Base-by-base conservation (phyloP, 2,888 invertebrate genomes). In the Dynastes tityus region DNA sequence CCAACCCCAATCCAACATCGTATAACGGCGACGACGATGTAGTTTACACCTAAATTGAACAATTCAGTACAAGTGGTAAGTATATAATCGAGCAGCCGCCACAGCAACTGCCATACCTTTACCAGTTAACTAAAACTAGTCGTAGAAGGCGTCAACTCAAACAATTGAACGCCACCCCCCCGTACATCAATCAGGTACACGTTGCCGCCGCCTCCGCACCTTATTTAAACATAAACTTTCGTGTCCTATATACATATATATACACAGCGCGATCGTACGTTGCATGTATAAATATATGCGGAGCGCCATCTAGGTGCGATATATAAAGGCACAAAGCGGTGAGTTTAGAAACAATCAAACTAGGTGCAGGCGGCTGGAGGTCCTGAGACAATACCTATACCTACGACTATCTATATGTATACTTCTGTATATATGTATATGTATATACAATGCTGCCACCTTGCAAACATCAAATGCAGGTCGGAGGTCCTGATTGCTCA, bases 391-490 rank as follows among this genome's bases (percentile, higher is more conserved):
- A 53, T 51, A 70, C 55, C 4, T 8, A 58, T 58, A 27, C 55
- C 22, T 58, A 58, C 45, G 45, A 8, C 55, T 58, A 58, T 53
- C 53, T 37, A 37, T 22, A 22, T 5, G 32, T 37, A 37, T 37
- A 6, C 32, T 37, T 37, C 32, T 37, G 5, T 37, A 32, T 70
- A 16, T 70, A 67, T 40, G 40, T 40, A 49, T 16, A 70, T 37
- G 27, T 29, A 70, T 11, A 32, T 40, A 16, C 32, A 16, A 32
- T 37, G 32, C n/a, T 51, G 53, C 32, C 70, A 70, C 70, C 70
- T 70, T 55, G 58, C 40, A 73, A 73, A 73, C 73, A 73, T 73
- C 73, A 73, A 73, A 73, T 73, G 73, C 73, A 73, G 73, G 73
- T 73, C 58, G 73, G 58, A 58, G 51, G 58, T 51, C 73, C 73